Evolutionary conservation across 2,797 vertebrate species (phyloP).

Genomic region (Tokudaia muenninki): DNA sequence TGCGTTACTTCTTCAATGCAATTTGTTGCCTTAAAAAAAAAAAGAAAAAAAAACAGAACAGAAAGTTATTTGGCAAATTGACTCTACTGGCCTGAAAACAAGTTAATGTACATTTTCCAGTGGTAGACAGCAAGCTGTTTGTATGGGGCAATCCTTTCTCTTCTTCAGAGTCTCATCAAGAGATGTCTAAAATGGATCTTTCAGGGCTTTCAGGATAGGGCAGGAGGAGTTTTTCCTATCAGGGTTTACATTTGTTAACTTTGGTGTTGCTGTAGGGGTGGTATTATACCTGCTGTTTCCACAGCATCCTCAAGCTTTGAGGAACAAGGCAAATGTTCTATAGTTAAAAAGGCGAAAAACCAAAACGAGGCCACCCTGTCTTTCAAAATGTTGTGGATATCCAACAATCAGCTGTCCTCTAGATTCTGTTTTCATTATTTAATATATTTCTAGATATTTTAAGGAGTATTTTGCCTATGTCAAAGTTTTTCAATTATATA

Average conservation of each 20-base stretch:
- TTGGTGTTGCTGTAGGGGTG: background rate
- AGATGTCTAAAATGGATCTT: constrained; percentile 65
- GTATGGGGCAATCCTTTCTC: constrained; percentile 46
- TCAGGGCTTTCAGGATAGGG: constrained; percentile 3
- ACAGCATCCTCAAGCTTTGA: constrained; percentile 39
- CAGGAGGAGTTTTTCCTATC: constrained; percentile 24
- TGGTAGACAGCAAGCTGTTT: constrained; percentile 58
- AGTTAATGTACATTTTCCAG: constrained; percentile 72
- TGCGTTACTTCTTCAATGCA: constrained; percentile 76
- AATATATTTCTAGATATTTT: constrained; percentile 59
- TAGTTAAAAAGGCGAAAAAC: background rate
- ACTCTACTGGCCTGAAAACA: constrained; percentile 72
- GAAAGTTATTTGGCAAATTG: constrained; percentile 79
- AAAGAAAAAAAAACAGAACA: background rate
- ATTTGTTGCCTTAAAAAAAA: constrained; percentile 70
- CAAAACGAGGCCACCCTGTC: background rate
- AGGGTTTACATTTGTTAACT: constrained; percentile 3
- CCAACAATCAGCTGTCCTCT: background rate
- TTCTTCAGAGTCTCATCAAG: constrained; percentile 49
- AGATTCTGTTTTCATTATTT: constrained; percentile 24
- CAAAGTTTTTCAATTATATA: constrained; percentile 64
- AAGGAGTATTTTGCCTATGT: constrained; percentile 80
- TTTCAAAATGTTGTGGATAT: constrained; percentile 21
- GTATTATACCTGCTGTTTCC: background rate
- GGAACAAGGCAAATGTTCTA: constrained; percentile 51